Percentiles rank a stretch among this genome's conserved stretches.
These are phyloP conservation scores for Plutomurus gul DNA, from an alignment of 1,140 invertebrate species.

Conservation along the genomic window DNA sequence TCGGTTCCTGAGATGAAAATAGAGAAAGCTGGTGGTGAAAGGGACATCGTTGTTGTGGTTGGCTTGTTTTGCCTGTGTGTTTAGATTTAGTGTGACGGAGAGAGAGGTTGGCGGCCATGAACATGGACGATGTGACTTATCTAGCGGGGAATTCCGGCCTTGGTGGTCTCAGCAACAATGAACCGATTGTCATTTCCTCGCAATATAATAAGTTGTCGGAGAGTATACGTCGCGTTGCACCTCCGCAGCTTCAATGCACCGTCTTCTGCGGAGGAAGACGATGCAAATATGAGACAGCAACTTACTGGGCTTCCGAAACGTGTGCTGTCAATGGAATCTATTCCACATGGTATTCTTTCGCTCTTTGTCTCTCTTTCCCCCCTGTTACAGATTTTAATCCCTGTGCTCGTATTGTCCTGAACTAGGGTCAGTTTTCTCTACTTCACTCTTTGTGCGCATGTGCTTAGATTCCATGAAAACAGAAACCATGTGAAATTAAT, in stretches of 20 bases:
- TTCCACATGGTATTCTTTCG: slow-evolving; percentile 74
- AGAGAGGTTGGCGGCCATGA: too few relatives aligned
- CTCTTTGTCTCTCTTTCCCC: background rate
- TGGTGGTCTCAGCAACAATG: slow-evolving; percentile 28
- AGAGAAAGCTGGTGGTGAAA: background rate
- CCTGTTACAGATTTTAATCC: too few relatives aligned
- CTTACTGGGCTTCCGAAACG: slow-evolving; percentile 67
- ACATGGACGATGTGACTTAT: slow-evolving; percentile 4
- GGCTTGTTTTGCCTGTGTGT: too few relatives aligned
- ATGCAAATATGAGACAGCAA: slow-evolving; percentile 78
- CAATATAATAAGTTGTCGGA: slow-evolving; percentile 65
- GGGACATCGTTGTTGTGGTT: background rate
- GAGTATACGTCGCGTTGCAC: slow-evolving; percentile 64
- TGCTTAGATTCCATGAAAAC: too few relatives aligned
- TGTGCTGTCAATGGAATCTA: slow-evolving; percentile 78
- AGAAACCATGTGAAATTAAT: too few relatives aligned
- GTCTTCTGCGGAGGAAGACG: slow-evolving; percentile 79
- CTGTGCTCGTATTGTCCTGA: too few relatives aligned
- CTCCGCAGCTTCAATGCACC: slow-evolving; percentile 71
- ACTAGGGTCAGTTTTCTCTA: too few relatives aligned
- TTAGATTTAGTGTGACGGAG: too few relatives aligned
- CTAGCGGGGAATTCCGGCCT: background rate
- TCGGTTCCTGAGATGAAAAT: background rate
- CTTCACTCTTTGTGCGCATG: too few relatives aligned
- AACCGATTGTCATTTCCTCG: slow-evolving; percentile 42